A percentile compares a stretch with the other conserved stretches of the same genome.
Evolutionary conservation across 2,113 vertebrate species (phyloP).

Genomic region (Amia ocellicauda): DNA sequence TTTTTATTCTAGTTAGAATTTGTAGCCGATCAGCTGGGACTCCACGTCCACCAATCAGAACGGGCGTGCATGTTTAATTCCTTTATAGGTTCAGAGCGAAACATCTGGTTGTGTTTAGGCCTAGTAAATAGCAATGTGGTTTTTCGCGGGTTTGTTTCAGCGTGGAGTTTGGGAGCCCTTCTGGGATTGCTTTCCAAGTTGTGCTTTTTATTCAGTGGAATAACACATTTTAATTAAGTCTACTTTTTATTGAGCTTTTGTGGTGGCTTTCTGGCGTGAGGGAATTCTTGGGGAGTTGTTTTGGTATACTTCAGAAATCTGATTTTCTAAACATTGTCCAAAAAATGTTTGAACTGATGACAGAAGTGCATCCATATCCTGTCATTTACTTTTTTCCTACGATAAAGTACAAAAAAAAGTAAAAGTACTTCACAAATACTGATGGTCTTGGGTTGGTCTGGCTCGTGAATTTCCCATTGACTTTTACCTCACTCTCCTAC

Average conservation of each 20-base stretch:
- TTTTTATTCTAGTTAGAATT: conserved; percentile 48
- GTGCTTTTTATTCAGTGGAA: conserved; percentile 44
- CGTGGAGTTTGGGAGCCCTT: conserved; percentile 39
- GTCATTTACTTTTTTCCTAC: too few species aligned
- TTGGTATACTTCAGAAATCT: conserved; percentile 13
- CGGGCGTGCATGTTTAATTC: conserved; percentile 37
- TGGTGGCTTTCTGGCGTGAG: conserved; percentile 19
- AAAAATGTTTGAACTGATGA: too few species aligned
- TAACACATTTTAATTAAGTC: conserved; percentile 49
- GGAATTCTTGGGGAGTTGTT: conserved; percentile 10
- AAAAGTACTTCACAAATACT: too few species aligned
- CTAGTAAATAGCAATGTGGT: conserved; percentile 35
- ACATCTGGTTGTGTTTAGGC: conserved; percentile 62
- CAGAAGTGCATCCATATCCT: too few species aligned
- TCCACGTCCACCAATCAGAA: conserved; percentile 32
- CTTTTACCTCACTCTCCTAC: too few species aligned
- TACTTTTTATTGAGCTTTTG: conserved; percentile 36
- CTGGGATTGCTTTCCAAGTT: conserved; percentile 16
- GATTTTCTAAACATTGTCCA: background rate
- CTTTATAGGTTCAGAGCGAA: conserved; percentile 42
- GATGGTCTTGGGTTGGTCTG: too few species aligned
- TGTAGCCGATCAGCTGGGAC: conserved; percentile 53
- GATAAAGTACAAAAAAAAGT: too few species aligned
- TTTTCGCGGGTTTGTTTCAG: conserved; percentile 46
- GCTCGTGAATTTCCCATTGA: too few species aligned